A percentile compares a stretch with the other conserved stretches of the same genome.
These are phyloP conservation scores for Dicycla oo DNA, from an alignment of 2,888 invertebrate genomes.

Conservation along the genomic window DNA sequence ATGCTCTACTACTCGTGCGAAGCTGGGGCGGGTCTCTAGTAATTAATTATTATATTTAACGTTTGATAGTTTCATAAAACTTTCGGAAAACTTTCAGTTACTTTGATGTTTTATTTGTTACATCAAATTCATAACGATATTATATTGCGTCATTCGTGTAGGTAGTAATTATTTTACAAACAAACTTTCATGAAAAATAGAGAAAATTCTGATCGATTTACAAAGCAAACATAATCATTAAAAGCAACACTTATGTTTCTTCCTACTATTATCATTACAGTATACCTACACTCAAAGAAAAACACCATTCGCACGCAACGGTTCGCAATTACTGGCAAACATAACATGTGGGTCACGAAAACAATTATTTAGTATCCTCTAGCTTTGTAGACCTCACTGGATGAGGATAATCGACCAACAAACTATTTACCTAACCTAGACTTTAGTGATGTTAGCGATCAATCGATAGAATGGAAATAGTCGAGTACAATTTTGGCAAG, in stretches of 20 bases:
- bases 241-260: conserved; percentile 8
- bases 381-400: conserved; percentile 43
- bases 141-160: background rate
- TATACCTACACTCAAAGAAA: background rate
- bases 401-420: conserved; percentile 45
- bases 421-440: conserved; percentile 14
- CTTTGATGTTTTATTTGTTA: conserved; percentile 48
- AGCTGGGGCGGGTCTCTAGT: too few relatives aligned
- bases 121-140: conserved; percentile 7
- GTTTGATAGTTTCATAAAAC: conserved; percentile 48
- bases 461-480: conserved; percentile 43
- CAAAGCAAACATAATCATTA: conserved; percentile 5
- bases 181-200: background rate
- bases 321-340: conserved; percentile 49
- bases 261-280: conserved; percentile 19
- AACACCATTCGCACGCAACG: conserved; percentile 44
- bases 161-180: background rate
- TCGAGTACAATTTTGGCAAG: background rate
- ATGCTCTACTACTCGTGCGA: too few relatives aligned
- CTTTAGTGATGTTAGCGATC: conserved; percentile 29
- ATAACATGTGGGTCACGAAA: conserved; percentile 72
- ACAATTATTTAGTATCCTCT: conserved; percentile 69
- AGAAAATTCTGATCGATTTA: background rate
- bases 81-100: conserved; percentile 7
- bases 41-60: conserved; percentile 34